Evolutionary conservation across 2,113 vertebrate genomes (phyloP).

Genomic region (Recurvirostra avosetta): DNA sequence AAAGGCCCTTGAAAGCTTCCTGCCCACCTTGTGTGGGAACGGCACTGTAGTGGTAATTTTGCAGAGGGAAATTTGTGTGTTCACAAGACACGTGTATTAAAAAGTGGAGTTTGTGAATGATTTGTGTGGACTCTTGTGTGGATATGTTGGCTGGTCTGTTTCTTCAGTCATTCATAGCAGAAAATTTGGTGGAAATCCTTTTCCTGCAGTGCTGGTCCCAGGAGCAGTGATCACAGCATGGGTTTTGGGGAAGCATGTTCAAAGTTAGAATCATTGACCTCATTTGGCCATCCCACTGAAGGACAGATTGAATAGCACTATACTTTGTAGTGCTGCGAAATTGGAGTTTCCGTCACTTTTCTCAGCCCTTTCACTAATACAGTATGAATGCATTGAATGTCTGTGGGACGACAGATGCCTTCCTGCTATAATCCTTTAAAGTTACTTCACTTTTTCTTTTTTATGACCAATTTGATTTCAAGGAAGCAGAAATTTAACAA

Average conservation of each 20-base stretch:
- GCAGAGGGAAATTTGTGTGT: neutral
- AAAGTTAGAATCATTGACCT: neutral
- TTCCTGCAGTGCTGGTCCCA: neutral
- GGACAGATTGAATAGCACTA: neutral
- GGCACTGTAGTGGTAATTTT: neutral
- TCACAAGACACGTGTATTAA: neutral
- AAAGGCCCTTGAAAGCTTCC: neutral
- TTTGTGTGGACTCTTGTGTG: neutral
- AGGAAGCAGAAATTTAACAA: conserved; percentile 18
- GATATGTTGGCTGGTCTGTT: neutral
- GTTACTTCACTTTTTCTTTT: conserved; percentile 4
- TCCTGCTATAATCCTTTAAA: neutral
- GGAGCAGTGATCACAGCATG: neutral
- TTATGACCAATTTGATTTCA: conserved; percentile 40
- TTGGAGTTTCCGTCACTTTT: neutral
- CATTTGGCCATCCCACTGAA: neutral
- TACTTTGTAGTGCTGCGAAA: neutral
- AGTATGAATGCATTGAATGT: neutral
- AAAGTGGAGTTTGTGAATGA: neutral
- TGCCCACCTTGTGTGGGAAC: neutral
- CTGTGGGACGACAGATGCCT: neutral
- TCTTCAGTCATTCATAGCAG: neutral
- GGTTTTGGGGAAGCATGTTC: neutral
- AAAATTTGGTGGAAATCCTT: neutral
- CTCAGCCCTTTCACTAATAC: neutral